Conservation (phyloP, 2,797 vertebrate species). For the Enteromius paludinosus region DNA sequence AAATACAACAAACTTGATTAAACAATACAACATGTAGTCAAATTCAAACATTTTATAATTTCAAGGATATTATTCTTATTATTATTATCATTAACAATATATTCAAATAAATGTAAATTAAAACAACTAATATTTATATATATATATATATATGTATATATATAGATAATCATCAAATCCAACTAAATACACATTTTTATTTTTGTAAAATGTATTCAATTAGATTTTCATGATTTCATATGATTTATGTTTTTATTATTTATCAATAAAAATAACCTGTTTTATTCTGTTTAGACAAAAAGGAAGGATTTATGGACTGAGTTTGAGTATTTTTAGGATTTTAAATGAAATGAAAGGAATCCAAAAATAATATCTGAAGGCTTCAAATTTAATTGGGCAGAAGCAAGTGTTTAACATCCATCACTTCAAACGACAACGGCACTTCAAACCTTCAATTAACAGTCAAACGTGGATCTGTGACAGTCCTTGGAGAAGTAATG, state of each 20-base stretch:
- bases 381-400: not conserved
- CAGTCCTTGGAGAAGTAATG: not conserved
- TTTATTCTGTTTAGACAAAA: not conserved
- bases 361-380: not conserved
- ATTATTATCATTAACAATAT: too few species aligned
- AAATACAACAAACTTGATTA: not conserved
- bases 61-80: too few species aligned
- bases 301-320: not conserved
- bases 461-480: not conserved
- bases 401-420: not conserved
- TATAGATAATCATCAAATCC: not conserved
- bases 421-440: not conserved
- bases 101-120: too few species aligned
- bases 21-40: not conserved
- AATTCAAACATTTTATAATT: too few species aligned
- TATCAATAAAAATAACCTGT: not conserved
- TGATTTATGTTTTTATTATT: not conserved
- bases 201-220: not conserved
- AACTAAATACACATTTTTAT: not conserved
- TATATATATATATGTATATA: not conserved
- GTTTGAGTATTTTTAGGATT: not conserved
- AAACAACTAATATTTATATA: too few species aligned
- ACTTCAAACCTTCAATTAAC: constrained; percentile 1
- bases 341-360: not conserved
- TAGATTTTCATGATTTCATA: not conserved